Base-by-base conservation (phyloP, 2,113 vertebrate species). In the Myotis brandtii region DNA sequence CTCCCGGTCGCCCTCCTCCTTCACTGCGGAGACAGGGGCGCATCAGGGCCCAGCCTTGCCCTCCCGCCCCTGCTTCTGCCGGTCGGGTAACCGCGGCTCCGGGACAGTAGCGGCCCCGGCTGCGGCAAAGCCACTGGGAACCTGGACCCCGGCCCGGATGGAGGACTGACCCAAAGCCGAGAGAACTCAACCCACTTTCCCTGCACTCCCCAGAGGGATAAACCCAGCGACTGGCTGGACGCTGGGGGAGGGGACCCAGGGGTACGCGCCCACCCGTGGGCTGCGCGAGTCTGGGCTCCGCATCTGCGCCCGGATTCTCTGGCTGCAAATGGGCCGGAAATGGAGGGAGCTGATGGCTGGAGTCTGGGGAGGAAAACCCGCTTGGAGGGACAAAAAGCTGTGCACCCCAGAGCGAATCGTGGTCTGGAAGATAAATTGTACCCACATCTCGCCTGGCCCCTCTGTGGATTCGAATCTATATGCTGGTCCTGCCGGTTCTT, bases 1-100 rank as follows among this genome's bases (percentile, higher is more conserved):
- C 98, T 99, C 99, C 59, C 99, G 97, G 98, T 99, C 99, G 1
- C 99, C 99, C 96, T 99, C 99, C 97, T 99, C 99, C 97, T 99
- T 99, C 98, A 99, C 99, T 99, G 98, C 25, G 77, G 90, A 84
- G 91, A 95, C 91, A 92, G 89, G n/a, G 40, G 89, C 40, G 76
- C 1, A 34, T 95, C 93, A 17, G 69, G 52, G 94, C 91, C 97
- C 34, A 14, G 62, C 84, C 79, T 59, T 9, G 7, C 34, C 18
- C 50, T 23, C n/a, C 27, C 34, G 6, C 25, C 94, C 79, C 21
- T 0, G 80, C 52, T 25, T 23, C 7, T 0, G 25, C 83, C 21
- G 34, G 11, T 52, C 9, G 3, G 3, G 21, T 34, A 1, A 82
- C 43, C 4, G 25, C 21, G 32, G 46, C 69, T 75, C 70, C 25